These are phyloP conservation scores for Genyomyrus donnyi DNA, from an alignment of 2,113 vertebrate genomes.

Conservation along the genomic window DNA sequence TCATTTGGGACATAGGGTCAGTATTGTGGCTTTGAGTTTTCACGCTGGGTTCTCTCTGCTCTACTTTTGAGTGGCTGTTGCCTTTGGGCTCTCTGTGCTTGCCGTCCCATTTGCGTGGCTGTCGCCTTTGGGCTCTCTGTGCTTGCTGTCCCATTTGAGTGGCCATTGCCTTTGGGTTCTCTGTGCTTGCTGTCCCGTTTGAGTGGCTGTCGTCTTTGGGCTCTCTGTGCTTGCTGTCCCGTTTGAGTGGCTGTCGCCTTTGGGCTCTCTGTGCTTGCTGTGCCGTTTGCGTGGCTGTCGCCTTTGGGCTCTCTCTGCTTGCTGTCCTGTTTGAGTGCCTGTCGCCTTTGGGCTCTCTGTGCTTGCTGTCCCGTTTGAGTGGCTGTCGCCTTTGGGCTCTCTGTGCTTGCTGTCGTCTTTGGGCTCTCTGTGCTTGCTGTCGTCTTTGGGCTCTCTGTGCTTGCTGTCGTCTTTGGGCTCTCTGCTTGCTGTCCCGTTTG, in stretches of 20 bases:
- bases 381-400: neutral
- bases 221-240: neutral
- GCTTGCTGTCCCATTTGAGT: neutral
- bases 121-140: neutral
- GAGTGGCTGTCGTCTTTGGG: too few species aligned
- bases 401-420: neutral
- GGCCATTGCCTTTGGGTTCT: neutral
- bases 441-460: neutral
- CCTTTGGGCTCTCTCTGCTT: too few species aligned
- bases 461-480: too few species aligned
- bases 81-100: neutral
- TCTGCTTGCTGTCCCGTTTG: neutral
- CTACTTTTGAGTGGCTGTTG: neutral
- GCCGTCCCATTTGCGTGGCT: neutral
- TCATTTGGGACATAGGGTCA: neutral
- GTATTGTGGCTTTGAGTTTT: neutral
- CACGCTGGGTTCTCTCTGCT: neutral
- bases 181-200: neutral
- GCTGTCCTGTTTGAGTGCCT: neutral
- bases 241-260: neutral
- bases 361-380: neutral
- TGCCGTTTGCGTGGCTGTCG: neutral
- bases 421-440: neutral
- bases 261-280: neutral
- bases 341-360: neutral